phyloP scores from a whole-genome alignment of 2,113 vertebrate species.

The Speoplatyrhinus poulsoni region DNA sequence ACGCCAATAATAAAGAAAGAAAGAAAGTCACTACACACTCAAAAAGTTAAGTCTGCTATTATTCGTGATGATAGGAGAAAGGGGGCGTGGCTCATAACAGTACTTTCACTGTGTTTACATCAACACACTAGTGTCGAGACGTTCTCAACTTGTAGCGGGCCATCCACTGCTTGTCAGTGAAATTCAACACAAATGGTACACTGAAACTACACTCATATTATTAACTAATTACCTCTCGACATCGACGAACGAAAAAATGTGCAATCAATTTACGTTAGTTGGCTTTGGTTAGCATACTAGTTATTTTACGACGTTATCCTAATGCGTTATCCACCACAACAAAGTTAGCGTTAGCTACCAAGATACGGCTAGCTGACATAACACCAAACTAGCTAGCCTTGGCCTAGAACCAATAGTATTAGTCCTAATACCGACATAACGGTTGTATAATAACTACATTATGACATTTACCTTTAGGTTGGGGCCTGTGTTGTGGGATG shows the following conservation, averaged over 20 bases:
- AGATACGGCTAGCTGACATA: constrained; percentile 36
- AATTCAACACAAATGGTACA: background rate
- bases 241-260: constrained; percentile 1
- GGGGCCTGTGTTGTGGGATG: constrained; percentile 36
- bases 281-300: no score
- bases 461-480: constrained; percentile 49
- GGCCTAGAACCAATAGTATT: background rate
- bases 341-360: constrained; percentile 21
- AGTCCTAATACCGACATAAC: background rate
- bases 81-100: constrained; percentile 35
- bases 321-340: background rate
- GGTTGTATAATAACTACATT: rapidly evolving
- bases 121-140: background rate
- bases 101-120: constrained; percentile 50
- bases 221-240: background rate
- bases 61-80: background rate
- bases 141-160: background rate
- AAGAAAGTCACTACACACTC: no score
- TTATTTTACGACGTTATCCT: no score
- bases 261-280: background rate
- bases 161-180: background rate
- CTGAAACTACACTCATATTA: background rate
- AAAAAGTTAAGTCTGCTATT: background rate
- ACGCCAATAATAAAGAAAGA: background rate
- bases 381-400: background rate